These are phyloP conservation scores for Tipula vernalis DNA, from an alignment of 2,888 invertebrate species.

Conservation along the genomic window DNA sequence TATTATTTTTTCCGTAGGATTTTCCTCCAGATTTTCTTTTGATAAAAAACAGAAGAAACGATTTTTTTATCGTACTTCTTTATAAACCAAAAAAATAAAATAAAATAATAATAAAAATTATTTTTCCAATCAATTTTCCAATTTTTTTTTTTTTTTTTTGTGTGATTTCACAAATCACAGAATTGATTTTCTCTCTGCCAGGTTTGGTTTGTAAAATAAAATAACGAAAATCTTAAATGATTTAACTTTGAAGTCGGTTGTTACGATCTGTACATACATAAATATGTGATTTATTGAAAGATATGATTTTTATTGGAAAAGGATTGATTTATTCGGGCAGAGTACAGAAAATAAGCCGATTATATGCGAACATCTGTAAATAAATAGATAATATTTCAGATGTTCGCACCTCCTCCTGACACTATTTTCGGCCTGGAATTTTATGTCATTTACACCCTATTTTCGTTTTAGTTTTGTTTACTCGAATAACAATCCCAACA, in stretches of 20 bases:
- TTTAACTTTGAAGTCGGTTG: background rate
- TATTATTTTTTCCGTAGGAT: background rate
- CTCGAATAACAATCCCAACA: background rate
- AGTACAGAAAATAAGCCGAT: background rate
- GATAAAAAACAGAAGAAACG: background rate
- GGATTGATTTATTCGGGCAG: background rate
- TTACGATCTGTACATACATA: background rate
- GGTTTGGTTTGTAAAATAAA: background rate
- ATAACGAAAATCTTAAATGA: background rate
- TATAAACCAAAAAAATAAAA: background rate
- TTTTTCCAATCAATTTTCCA: constrained; percentile 4
- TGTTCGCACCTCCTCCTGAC: background rate
- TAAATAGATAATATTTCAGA: background rate
- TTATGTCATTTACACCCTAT: background rate
- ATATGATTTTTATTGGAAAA: background rate
- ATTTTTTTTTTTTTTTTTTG: background rate
- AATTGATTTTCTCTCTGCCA: background rate
- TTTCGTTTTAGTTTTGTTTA: background rate
- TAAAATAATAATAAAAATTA: background rate
- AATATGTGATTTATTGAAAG: background rate
- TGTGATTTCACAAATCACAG: background rate
- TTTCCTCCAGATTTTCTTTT: background rate
- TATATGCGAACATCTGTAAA: background rate
- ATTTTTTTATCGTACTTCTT: background rate
- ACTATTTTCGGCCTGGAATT: background rate